Percentiles rank a stretch among this genome's conserved stretches.
Conservation (phyloP, 2,113 vertebrate species). For the Archocentrus centrarchus region DNA sequence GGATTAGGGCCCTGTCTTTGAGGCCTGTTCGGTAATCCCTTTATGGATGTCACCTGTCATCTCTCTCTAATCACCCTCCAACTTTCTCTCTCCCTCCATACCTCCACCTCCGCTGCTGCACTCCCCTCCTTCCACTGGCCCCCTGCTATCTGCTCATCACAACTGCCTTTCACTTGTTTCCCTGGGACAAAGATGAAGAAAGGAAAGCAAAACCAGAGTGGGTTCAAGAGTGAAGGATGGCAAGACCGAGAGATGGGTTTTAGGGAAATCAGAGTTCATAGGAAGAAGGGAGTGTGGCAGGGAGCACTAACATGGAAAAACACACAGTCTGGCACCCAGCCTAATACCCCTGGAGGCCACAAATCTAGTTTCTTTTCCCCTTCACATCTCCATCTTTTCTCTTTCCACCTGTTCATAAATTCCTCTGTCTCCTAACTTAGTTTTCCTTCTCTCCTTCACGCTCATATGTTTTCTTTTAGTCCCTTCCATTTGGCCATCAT, state of each 20-base stretch:
- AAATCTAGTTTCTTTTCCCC: conserved; percentile 25
- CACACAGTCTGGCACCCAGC: conserved; percentile 53
- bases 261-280: conserved; percentile 57
- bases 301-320: conserved; percentile 17
- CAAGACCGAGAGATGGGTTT: conserved; percentile 31
- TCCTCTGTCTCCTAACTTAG: conserved; percentile 33
- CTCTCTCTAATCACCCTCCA: conserved; percentile 81
- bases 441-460: conserved; percentile 1
- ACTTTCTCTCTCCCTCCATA: conserved; percentile 63
- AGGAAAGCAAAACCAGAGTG: conserved; percentile 9
- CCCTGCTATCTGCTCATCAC: conserved; percentile 69
- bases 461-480: conserved; percentile 33
- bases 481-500: conserved; percentile 11
- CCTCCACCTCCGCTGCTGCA: conserved; percentile 21
- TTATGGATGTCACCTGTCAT: conserved; percentile 84
- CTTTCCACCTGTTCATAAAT: conserved; percentile 28
- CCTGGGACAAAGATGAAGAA: conserved; percentile 50
- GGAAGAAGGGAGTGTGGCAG: conserved; percentile 23
- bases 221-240: conserved; percentile 56
- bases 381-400: conserved; percentile 41
- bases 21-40: conserved; percentile 79
- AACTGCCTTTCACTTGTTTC: conserved; percentile 47
- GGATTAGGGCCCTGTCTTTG: conserved; percentile 82
- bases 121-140: not conserved
- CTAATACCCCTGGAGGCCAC: conserved; percentile 63